Conservation (phyloP, 2,113 vertebrate genomes). For the Petroica traversi region DNA sequence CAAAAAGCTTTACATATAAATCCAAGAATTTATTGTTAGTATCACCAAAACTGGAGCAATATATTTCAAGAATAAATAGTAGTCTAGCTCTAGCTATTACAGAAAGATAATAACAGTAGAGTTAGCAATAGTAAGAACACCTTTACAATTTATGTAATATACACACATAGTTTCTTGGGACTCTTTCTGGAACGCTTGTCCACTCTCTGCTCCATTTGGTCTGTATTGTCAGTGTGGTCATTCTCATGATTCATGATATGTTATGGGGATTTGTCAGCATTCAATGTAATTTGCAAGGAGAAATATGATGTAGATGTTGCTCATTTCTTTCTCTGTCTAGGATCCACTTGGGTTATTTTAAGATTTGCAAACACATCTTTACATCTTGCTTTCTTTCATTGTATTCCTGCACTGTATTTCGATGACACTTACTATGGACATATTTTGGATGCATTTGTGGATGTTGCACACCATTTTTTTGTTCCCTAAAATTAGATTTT, state of each 20-base stretch:
- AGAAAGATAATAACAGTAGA: background rate
- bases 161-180: accelerated
- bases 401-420: background rate
- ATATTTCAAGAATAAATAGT: background rate
- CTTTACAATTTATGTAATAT: background rate
- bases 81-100: background rate
- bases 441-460: background rate
- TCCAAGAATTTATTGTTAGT: background rate
- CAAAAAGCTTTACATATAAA: background rate
- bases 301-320: background rate
- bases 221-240: background rate
- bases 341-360: background rate
- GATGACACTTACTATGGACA: background rate
- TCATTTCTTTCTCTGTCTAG: background rate
- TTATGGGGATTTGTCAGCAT: background rate
- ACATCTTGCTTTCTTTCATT: background rate
- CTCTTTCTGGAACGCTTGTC: background rate
- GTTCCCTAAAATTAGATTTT: background rate
- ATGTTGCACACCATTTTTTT: background rate
- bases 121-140: background rate
- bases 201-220: background rate
- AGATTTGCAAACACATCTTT: background rate
- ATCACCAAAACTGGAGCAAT: background rate
- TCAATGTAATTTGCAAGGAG: background rate
- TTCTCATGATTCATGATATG: background rate